Conservation (phyloP, 2,888 invertebrate species). For the Ditylenchus weischeri region DNA sequence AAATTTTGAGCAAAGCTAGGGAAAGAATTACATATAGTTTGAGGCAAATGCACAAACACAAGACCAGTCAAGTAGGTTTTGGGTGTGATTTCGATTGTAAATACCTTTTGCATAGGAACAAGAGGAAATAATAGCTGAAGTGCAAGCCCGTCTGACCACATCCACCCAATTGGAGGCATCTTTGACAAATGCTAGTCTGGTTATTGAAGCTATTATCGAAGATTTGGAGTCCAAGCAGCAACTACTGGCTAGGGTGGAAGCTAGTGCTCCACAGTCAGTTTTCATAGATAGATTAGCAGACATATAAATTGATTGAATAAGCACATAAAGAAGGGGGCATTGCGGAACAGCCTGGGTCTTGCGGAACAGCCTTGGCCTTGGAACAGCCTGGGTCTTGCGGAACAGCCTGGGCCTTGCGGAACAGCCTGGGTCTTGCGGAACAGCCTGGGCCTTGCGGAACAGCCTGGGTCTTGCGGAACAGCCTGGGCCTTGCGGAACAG, state of each 20-base stretch:
- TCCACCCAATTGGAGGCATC: slow-evolving; percentile 7
- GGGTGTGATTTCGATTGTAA: neutral
- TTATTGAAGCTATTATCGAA: slow-evolving; percentile 82
- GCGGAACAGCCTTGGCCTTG: too few species aligned
- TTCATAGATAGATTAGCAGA: slow-evolving; percentile 8
- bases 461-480: too few species aligned
- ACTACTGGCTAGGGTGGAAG: slow-evolving; percentile 73
- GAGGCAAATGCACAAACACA: neutral
- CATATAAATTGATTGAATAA: too few species aligned
- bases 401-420: too few species aligned
- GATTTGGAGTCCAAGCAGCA: slow-evolving; percentile 75
- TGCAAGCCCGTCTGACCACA: slow-evolving; percentile 61
- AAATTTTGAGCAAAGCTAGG: slow-evolving; percentile 71
- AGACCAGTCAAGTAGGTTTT: neutral
- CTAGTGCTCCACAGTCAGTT: slow-evolving; percentile 61
- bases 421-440: too few species aligned
- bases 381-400: too few species aligned
- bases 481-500: too few species aligned
- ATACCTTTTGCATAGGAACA: neutral
- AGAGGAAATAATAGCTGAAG: too few species aligned
- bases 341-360: too few species aligned
- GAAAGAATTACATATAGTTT: slow-evolving; percentile 65
- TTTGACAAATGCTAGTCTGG: slow-evolving; percentile 65
- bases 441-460: too few species aligned
- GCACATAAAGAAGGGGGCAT: too few species aligned